A percentile compares a stretch with the other conserved stretches of the same genome.
phyloP scores from a whole-genome alignment of 2,797 vertebrate genomes.

The Graptemys geographica region DNA sequence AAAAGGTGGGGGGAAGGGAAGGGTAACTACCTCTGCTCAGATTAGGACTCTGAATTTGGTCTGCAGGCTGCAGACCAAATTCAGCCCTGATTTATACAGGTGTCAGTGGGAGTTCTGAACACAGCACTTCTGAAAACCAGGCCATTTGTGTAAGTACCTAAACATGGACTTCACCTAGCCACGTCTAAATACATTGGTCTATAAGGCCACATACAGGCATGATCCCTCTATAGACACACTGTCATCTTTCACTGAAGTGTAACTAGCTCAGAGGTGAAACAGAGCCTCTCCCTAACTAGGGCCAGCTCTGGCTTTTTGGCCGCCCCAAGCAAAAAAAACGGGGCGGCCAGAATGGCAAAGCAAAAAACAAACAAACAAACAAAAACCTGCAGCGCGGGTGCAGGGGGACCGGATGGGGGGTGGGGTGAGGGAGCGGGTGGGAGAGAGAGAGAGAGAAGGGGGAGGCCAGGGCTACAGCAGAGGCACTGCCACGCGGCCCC shows the following conservation, averaged over 20 bases:
- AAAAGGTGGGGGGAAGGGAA: background rate
- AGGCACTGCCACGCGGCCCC: too few relatives aligned
- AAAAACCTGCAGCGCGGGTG: too few relatives aligned
- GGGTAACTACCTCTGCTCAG: background rate
- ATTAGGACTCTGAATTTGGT: background rate
- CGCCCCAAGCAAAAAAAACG: too few relatives aligned
- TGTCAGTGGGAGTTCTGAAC: background rate
- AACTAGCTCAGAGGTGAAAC: background rate
- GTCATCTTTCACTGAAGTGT: background rate
- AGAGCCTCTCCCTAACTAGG: background rate
- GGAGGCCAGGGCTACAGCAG: too few relatives aligned
- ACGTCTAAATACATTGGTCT: background rate
- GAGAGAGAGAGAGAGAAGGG: too few relatives aligned
- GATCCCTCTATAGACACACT: background rate
- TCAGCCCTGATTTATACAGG: background rate
- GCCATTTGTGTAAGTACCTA: rapidly evolving
- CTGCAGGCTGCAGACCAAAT: background rate
- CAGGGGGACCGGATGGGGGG: too few relatives aligned
- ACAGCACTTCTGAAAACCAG: background rate
- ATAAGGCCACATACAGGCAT: rapidly evolving
- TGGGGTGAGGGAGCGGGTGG: too few relatives aligned
- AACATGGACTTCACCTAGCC: background rate
- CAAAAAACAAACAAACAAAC: too few relatives aligned
- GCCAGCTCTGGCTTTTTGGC: too few relatives aligned
- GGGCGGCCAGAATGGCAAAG: too few relatives aligned